Percentiles rank a stretch among this genome's conserved stretches.
Evolutionary conservation across 2,113 vertebrate genomes (phyloP).

Genomic region (Pycnonotus jocosus): DNA sequence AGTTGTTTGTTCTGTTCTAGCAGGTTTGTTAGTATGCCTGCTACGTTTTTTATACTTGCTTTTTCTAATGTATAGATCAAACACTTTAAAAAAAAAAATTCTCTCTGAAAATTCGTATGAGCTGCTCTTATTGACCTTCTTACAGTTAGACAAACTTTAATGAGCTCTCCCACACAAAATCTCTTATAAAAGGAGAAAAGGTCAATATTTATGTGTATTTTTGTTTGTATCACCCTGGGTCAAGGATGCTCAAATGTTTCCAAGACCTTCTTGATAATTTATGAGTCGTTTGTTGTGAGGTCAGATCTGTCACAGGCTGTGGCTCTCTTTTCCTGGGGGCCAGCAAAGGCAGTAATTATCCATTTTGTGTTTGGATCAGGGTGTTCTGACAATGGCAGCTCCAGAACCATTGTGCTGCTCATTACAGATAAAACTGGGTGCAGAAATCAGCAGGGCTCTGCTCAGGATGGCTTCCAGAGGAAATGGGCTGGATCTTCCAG

Average conservation of each 20-base stretch:
- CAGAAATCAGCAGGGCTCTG: not conserved
- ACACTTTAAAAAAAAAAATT: not conserved
- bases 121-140: not conserved
- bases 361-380: not conserved
- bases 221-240: not conserved
- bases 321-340: not conserved
- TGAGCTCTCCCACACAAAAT: not conserved
- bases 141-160: not conserved
- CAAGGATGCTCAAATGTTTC: not conserved
- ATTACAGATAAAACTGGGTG: not conserved
- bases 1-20: not conserved
- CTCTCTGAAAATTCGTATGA: not conserved
- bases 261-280: not conserved
- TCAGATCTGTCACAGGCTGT: not conserved
- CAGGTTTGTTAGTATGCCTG: not conserved
- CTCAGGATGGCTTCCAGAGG: not conserved
- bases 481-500: conserved; percentile 9
- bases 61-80: not conserved
- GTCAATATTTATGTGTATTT: not conserved
- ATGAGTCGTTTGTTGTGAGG: not conserved
- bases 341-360: not conserved
- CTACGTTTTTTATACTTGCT: not conserved
- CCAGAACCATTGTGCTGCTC: not conserved
- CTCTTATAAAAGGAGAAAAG: not conserved
- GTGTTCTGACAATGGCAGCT: not conserved